phyloP scores from a whole-genome alignment of 2,113 vertebrate genomes.

The Microtus ochrogaster region DNA sequence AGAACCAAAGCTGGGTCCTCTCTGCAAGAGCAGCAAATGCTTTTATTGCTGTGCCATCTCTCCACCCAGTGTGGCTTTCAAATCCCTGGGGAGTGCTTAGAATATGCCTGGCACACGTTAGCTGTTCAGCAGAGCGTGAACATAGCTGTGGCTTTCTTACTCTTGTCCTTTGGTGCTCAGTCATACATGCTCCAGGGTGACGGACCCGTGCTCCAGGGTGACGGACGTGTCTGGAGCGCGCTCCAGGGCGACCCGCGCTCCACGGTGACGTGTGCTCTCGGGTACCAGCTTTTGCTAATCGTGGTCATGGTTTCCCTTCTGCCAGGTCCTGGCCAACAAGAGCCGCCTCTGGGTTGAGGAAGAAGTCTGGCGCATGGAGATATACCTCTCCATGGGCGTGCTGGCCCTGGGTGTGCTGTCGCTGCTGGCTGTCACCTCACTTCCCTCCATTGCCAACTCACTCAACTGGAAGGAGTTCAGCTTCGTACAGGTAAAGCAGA shows the following conservation, averaged over 20 bases:
- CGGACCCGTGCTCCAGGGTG: too few relatives aligned
- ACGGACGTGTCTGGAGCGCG: too few relatives aligned
- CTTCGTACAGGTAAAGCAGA: slow-evolving; percentile 93
- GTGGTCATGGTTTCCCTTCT: background rate
- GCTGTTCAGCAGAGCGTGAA: accelerated
- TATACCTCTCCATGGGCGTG: slow-evolving; percentile 95
- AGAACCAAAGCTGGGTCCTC: background rate
- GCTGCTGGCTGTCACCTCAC: slow-evolving; percentile 94
- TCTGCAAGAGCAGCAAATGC: background rate
- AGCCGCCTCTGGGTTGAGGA: slow-evolving; percentile 91
- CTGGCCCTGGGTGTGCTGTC: slow-evolving; percentile 94
- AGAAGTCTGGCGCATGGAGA: slow-evolving; percentile 97
- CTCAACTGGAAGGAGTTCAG: slow-evolving; percentile 98
- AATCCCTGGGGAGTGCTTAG: background rate
- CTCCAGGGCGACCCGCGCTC: background rate
- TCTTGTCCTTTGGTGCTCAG: accelerated
- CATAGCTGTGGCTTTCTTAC: accelerated
- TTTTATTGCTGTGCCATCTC: background rate
- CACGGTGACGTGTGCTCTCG: background rate
- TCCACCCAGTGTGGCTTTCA: background rate
- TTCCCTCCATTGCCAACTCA: slow-evolving; percentile 93
- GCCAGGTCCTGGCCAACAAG: slow-evolving; percentile 88
- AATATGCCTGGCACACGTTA: accelerated
- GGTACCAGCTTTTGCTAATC: background rate
- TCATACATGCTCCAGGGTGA: background rate